These are phyloP conservation scores for Artemia sinica DNA, from an alignment of 2,888 invertebrate genomes.

Conservation along the genomic window DNA sequence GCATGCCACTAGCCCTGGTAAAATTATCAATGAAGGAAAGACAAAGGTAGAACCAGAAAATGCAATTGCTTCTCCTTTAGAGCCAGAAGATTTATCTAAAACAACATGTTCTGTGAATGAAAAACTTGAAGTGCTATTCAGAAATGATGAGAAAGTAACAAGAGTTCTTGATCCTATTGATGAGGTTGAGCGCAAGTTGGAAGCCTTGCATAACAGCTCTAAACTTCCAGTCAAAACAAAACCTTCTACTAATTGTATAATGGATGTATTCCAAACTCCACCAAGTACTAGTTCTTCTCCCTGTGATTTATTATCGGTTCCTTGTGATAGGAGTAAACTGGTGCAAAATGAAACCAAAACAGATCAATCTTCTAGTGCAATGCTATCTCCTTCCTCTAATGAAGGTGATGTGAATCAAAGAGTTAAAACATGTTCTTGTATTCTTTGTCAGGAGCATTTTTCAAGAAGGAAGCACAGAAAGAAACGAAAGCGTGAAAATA, in stretches of 20 bases:
- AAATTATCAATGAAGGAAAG: neutral
- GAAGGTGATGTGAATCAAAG: slow-evolving; percentile 5
- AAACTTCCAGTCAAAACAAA: neutral
- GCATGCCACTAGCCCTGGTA: neutral
- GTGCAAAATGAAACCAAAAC: neutral
- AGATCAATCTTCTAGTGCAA: slow-evolving; percentile 1
- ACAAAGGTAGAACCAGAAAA: neutral
- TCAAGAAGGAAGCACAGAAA: slow-evolving; percentile 11
- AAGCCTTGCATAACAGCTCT: neutral
- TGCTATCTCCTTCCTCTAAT: neutral
- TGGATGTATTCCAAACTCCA: slow-evolving; percentile 8
- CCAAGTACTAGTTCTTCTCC: slow-evolving; percentile 11
- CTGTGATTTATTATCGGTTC: neutral
- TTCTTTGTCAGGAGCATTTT: slow-evolving; percentile 2
- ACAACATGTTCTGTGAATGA: neutral
- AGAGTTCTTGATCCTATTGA: neutral
- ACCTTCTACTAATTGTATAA: neutral
- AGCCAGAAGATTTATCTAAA: neutral
- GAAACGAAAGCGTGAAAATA: slow-evolving; percentile 5
- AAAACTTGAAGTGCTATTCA: slow-evolving; percentile 5
- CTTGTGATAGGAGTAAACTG: neutral
- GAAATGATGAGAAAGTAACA: neutral
- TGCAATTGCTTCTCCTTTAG: neutral
- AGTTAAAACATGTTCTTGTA: neutral
- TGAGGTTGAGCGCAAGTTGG: slow-evolving; percentile 13